phyloP scores from a whole-genome alignment of 1,140 invertebrate species.

The Hesperophylax magnus region DNA sequence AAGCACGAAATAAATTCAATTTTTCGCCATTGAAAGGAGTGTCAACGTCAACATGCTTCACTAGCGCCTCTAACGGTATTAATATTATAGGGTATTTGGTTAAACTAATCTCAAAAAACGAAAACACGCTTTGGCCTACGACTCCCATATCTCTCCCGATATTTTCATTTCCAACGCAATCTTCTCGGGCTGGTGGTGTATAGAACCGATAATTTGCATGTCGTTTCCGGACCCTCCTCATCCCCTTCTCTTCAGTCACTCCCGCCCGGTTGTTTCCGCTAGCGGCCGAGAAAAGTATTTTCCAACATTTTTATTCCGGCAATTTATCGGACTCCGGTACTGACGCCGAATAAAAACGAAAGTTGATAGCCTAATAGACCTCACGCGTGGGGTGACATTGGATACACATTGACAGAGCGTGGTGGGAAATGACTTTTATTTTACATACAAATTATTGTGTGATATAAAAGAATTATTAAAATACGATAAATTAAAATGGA shows the following conservation, averaged over 20 bases:
- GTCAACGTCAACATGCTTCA: too few species aligned
- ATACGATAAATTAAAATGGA: too few species aligned
- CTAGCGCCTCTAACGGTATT: too few species aligned
- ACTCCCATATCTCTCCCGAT: not conserved
- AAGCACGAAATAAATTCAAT: too few species aligned
- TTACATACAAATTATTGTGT: too few species aligned
- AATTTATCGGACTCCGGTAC: constrained; percentile 41
- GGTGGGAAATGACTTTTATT: not conserved
- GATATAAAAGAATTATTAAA: too few species aligned
- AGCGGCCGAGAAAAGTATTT: not conserved
- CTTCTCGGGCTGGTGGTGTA: constrained; percentile 14
- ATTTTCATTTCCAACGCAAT: constrained; percentile 18
- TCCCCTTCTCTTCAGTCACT: too few species aligned
- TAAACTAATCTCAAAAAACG: too few species aligned
- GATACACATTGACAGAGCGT: constrained; percentile 16
- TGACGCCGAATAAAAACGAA: constrained; percentile 46
- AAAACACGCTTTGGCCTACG: too few species aligned
- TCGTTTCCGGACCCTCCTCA: constrained; percentile 21
- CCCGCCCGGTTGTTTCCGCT: too few species aligned
- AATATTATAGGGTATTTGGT: too few species aligned
- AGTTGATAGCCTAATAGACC: constrained; percentile 47
- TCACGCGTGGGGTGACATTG: not conserved
- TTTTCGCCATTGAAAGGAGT: too few species aligned
- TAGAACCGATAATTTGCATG: constrained; percentile 42
- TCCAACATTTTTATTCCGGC: constrained; percentile 31